phyloP scores from a whole-genome alignment of 2,888 invertebrate genomes.

The Meganola albula region DNA sequence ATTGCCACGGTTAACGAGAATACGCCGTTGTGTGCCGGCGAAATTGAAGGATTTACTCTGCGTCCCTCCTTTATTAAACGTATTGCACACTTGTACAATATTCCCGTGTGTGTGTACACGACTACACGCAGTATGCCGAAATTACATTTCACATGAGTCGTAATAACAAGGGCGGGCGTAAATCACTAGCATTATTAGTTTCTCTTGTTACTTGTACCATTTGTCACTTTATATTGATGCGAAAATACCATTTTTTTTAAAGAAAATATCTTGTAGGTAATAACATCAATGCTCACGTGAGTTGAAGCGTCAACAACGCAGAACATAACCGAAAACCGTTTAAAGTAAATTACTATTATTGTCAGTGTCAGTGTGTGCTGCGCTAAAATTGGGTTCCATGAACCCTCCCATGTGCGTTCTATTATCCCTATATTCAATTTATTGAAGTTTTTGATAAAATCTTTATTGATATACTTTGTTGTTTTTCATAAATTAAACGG shows the following conservation, averaged over 20 bases:
- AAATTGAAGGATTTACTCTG: constrained; percentile 78
- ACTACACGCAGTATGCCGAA: constrained; percentile 68
- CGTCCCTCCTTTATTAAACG: constrained; percentile 78
- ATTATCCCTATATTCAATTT: no score
- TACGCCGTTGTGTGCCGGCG: constrained; percentile 75
- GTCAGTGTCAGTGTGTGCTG: no score
- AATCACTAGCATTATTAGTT: constrained; percentile 76
- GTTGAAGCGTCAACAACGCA: no score
- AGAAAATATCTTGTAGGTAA: constrained; percentile 23
- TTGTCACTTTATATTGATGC: constrained; percentile 68
- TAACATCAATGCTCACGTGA: constrained; percentile 20
- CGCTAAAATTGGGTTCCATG: no score
- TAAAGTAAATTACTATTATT: no score
- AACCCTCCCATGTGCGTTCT: no score
- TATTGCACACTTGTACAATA: constrained; percentile 62
- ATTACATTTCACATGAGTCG: constrained; percentile 78
- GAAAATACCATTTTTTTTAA: constrained; percentile 36
- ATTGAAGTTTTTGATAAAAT: no score
- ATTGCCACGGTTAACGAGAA: constrained; percentile 78
- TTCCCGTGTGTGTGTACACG: constrained; percentile 46
- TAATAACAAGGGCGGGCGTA: constrained; percentile 77
- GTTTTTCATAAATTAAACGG: no score
- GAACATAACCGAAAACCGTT: no score
- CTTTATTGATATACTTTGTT: no score
- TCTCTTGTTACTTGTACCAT: constrained; percentile 66